These are phyloP conservation scores for Leptosomus discolor DNA, from an alignment of 2,113 vertebrate species.

Conservation along the genomic window DNA sequence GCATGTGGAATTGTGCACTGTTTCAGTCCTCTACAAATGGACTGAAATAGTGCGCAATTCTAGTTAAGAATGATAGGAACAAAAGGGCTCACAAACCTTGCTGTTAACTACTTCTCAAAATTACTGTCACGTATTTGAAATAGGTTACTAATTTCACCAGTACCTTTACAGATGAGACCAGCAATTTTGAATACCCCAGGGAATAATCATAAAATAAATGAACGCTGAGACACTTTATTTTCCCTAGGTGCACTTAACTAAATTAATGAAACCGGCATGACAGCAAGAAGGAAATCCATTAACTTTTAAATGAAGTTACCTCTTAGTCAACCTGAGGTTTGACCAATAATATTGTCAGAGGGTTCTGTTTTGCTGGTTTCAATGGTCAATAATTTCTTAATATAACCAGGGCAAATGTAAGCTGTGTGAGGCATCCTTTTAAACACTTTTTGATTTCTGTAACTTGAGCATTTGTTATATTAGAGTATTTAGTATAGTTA, in stretches of 20 bases:
- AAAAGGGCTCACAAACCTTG: background rate
- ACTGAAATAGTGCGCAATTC: background rate
- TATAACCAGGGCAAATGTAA: background rate
- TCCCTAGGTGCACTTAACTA: conserved; percentile 38
- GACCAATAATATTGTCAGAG: background rate
- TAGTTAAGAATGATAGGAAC: background rate
- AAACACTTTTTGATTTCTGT: background rate
- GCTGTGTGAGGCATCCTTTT: background rate
- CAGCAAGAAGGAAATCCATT: conserved; percentile 51
- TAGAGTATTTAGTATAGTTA: background rate
- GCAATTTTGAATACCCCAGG: background rate
- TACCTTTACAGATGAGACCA: conserved; percentile 52
- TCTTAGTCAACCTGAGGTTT: conserved; percentile 26
- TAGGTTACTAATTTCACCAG: conserved; percentile 51
- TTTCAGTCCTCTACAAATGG: background rate
- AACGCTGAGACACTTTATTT: conserved; percentile 20
- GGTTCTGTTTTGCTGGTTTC: conserved; percentile 19
- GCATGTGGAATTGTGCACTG: background rate
- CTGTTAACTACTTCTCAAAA: conserved; percentile 17
- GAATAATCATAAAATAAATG: conserved; percentile 26
- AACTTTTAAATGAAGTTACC: conserved; percentile 51
- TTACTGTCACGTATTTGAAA: conserved; percentile 45
- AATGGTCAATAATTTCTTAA: background rate
- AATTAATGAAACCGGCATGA: conserved; percentile 64
- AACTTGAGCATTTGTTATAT: background rate